Evolutionary conservation across 1,140 invertebrate species (phyloP).

Genomic region (Pseudomyrmex gracilis): DNA sequence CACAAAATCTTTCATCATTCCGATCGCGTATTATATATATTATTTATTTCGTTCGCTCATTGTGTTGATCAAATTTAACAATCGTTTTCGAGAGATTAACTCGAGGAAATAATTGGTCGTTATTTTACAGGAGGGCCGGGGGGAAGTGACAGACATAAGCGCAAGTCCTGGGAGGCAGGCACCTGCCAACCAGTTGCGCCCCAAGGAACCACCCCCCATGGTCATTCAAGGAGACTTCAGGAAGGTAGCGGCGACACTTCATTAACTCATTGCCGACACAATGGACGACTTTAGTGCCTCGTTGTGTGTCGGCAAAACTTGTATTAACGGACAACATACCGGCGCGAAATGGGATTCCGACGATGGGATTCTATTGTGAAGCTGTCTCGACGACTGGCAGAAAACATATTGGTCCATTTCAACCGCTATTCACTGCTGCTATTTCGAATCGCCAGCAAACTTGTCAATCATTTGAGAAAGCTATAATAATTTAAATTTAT

Average conservation of each 20-base stretch:
- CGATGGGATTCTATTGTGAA: slow-evolving; percentile 42
- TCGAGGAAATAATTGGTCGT: slow-evolving; percentile 38
- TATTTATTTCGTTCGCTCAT: not conserved
- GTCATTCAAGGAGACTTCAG: slow-evolving; percentile 97
- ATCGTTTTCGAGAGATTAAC: not conserved
- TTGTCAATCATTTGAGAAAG: slow-evolving; percentile 11
- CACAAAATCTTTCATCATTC: not conserved
- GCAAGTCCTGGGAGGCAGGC: slow-evolving; percentile 94
- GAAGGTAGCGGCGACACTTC: slow-evolving; percentile 88
- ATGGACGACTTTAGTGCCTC: slow-evolving; percentile 50
- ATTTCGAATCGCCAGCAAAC: slow-evolving; percentile 18
- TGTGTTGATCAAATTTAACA: not conserved
- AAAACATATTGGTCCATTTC: slow-evolving; percentile 30
- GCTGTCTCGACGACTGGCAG: slow-evolving; percentile 27
- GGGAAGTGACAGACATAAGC: slow-evolving; percentile 94
- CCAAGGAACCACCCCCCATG: slow-evolving; percentile 93
- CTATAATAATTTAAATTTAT: too few species aligned
- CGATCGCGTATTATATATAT: not conserved
- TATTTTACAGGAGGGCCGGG: slow-evolving; percentile 91
- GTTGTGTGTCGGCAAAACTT: slow-evolving; percentile 49
- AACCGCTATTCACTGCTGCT: not conserved
- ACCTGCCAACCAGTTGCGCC: slow-evolving; percentile 88
- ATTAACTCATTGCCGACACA: slow-evolving; percentile 50
- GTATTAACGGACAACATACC: slow-evolving; percentile 30
- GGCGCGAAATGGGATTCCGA: too few species aligned